Evolutionary conservation across 2,113 vertebrate species (phyloP), one percentile per base, ranked within the genome.

Genomic region (Phylloscopus trochiloides): DNA sequence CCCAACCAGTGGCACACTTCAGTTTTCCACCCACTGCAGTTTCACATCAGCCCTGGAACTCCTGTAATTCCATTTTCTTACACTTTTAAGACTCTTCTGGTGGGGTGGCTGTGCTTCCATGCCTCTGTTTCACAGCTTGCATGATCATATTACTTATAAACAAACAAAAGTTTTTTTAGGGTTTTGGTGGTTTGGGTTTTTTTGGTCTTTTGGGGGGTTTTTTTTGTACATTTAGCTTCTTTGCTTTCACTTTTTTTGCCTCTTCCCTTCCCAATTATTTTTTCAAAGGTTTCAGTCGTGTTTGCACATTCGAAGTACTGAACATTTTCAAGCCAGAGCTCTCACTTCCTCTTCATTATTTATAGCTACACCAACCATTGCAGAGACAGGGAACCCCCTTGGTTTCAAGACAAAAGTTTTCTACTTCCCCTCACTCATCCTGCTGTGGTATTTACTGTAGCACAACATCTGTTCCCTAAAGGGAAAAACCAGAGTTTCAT

Each of bases 401-500:
- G 6, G 8, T 62, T 92, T 74, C 51, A 28, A 5, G 6, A 51
- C 31, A 20, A 4, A 16, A 16, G 17, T 65, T 84, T 77, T 68
- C 26, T 32, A 2, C 25, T 77, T 94, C 34, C 24, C 28, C 20
- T 61, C 6, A 29, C 32, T 50, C 7, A 7, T 38, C 20, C 73
- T 50, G 5, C 47, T 19, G 20, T 47, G 68, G 3, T 62, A 17
- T 84, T 70, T 66, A 20, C 59, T 51, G 50, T 17, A 45, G 73
- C 38, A 38, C 25, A n/a, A 3, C 0, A 0, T 21, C 7, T 42
- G 17, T 11, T 75, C 45, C 32, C 50, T 42, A 7, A 29, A 24
- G n/a, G 34, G 62, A 36, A n/a, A 16, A 52, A 3, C 6, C 24
- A 18, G 26, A 17, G 2, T 42, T 61, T 42, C 14, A 1, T 13